Base-by-base conservation (phyloP, 1,140 invertebrate genomes). In the Gyrodactylus bullatarudis region DNA sequence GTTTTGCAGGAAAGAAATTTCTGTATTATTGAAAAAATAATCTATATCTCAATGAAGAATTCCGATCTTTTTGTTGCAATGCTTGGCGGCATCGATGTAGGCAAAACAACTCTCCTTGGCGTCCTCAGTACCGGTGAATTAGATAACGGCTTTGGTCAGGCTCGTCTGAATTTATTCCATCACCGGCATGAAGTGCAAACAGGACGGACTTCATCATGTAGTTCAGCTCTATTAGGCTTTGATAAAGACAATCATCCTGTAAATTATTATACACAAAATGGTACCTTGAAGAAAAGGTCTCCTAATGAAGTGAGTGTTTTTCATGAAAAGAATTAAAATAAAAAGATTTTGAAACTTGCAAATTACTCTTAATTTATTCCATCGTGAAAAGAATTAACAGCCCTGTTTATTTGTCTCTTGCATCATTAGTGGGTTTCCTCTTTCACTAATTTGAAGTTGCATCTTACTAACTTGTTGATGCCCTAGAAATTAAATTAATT, bases 101-200 rank as follows among this genome's bases (percentile, higher is more conserved):
- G 70, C 1, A 71, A 71, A n/a, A 23, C 70, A 16, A 71, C 70
- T 23, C 24, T 71, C 8, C 21, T 71, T 2, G 70, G 70, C 21
- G 70, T 71, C 20, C 23, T 71, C 21, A 24, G 21, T 26, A 21
- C 22, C 21, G 70, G 70, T 20, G 70, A 23, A 1, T 25, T 71
- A 26, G 70, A 71, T n/a, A 71, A 71, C 23, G 70, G 70, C 2
- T 24, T 23, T 1, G 70, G 70, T 26, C 22, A 71, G 24, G 20
- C 70, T 1, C 21, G 70, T 20, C 24, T 71, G 20, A 24, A 21
- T 23, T 20, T 24, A 71, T 71, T 71, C 23, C 21, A 24, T 23
- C 70, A 71, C 24, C 21, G 21, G 8, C 70, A 71, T 71, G 70
- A 71, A 71, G 70, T 71, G 23, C 21, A 20, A 26, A 23, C 70